Conservation (phyloP, 2,113 vertebrate genomes). For the Anhinga anhinga region DNA sequence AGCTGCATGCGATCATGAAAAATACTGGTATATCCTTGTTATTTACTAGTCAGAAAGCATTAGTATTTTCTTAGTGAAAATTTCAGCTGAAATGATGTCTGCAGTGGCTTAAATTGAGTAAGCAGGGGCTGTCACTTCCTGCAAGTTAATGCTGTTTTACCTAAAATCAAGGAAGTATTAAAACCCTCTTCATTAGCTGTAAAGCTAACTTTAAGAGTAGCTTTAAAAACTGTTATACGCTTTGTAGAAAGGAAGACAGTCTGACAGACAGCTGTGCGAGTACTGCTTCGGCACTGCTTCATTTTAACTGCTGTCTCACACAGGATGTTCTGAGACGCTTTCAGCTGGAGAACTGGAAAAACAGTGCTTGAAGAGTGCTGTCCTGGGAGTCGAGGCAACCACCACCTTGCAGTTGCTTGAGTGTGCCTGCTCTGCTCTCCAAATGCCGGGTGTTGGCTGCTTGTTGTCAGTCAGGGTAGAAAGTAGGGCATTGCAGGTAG, state of each 20-base stretch:
- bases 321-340: neutral
- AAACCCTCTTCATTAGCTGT: neutral
- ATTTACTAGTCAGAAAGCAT: neutral
- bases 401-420: neutral
- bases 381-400: neutral
- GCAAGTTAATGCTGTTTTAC: neutral
- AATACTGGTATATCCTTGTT: neutral
- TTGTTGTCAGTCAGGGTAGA: neutral
- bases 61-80: neutral
- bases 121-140: neutral
- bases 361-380: neutral
- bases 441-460: neutral
- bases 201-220: neutral
- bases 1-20: neutral
- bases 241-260: accelerated
- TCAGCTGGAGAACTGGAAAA: neutral
- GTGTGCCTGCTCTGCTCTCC: neutral
- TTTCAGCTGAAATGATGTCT: neutral
- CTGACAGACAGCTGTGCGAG: neutral
- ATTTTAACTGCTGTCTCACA: neutral
- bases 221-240: neutral
- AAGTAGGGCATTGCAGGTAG: neutral
- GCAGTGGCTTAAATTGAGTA: neutral
- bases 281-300: neutral
- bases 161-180: neutral